A percentile compares a stretch with the other conserved stretches of the same genome.
These are phyloP conservation scores for Lampropteryx suffumata DNA, from an alignment of 2,888 invertebrate species.

Conservation along the genomic window DNA sequence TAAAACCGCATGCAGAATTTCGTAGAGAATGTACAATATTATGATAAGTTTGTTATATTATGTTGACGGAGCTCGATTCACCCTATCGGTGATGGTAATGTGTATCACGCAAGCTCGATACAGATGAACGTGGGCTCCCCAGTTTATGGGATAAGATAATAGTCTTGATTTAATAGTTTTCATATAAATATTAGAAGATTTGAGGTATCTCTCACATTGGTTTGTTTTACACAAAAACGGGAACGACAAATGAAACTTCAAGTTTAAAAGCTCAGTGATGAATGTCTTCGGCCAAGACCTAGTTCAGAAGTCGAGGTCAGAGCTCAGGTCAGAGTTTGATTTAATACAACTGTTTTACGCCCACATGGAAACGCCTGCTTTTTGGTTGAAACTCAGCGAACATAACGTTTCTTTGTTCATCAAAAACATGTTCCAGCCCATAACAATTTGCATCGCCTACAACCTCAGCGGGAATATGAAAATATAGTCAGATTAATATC, in stretches of 20 bases:
- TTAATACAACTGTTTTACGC: conserved; percentile 3
- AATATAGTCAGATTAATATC: conserved; percentile 66
- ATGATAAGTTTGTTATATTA: neutral
- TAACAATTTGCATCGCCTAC: conserved; percentile 51
- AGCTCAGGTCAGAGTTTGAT: conserved; percentile 17
- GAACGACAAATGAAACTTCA: no score
- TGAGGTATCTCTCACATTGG: no score
- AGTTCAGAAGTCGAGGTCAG: conserved; percentile 19
- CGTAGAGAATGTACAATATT: neutral
- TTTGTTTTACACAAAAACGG: no score
- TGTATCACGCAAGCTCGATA: no score
- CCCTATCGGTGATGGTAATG: no score
- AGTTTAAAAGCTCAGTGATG: neutral
- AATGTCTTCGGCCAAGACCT: conserved; percentile 8
- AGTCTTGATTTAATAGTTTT: no score
- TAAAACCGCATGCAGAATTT: conserved; percentile 8
- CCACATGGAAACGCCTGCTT: conserved; percentile 7
- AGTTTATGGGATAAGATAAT: no score
- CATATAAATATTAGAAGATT: no score
- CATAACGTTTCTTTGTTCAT: conserved; percentile 6
- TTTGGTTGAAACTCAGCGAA: neutral
- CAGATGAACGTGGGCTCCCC: no score
- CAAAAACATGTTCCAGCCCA: conserved; percentile 21
- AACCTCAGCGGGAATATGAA: conserved; percentile 63
- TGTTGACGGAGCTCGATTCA: no score